Percentiles rank a stretch among this genome's conserved stretches.
Evolutionary conservation across 2,797 vertebrate genomes (phyloP).

Genomic region (Atherinosoma microstoma): DNA sequence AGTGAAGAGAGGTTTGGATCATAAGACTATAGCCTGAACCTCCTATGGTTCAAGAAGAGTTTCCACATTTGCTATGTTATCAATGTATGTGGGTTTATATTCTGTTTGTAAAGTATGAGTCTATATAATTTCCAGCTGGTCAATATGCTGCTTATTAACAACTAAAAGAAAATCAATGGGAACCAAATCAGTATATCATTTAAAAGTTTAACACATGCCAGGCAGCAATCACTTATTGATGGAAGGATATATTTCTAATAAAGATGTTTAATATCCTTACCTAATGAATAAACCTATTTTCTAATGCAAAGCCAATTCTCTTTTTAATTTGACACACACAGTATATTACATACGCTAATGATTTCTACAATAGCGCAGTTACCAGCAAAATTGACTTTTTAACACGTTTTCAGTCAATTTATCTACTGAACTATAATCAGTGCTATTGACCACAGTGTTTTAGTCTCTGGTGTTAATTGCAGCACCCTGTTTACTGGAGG

Average conservation of each 20-base stretch:
- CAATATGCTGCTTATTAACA: slow-evolving; percentile 36
- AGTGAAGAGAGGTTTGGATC: too few species aligned
- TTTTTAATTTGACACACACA: not conserved
- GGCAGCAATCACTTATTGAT: not conserved
- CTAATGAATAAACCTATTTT: too few species aligned
- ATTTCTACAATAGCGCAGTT: not conserved
- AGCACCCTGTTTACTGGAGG: slow-evolving; percentile 5
- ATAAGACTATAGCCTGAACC: too few species aligned
- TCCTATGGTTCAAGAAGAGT: slow-evolving; percentile 6
- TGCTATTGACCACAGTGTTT: slow-evolving; percentile 19
- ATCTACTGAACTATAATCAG: slow-evolving; percentile 31
- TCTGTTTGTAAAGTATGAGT: slow-evolving; percentile 2
- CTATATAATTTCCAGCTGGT: not conserved
- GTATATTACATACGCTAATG: too few species aligned
- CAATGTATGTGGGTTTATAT: slow-evolving; percentile 26
- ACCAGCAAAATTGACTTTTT: not conserved
- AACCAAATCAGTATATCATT: slow-evolving; percentile 27
- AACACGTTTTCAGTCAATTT: slow-evolving; percentile 31
- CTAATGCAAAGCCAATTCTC: not conserved
- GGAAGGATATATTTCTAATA: slow-evolving; percentile 4
- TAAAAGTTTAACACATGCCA: slow-evolving; percentile 18
- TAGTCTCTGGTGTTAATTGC: not conserved
- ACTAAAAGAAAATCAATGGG: slow-evolving; percentile 13
- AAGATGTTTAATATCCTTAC: not conserved
- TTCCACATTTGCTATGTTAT: slow-evolving; percentile 39